A percentile compares a stretch with the other conserved stretches of the same genome.
These are phyloP conservation scores for Sebastes matsubarae DNA, from an alignment of 2,797 vertebrate genomes.

Conservation along the genomic window DNA sequence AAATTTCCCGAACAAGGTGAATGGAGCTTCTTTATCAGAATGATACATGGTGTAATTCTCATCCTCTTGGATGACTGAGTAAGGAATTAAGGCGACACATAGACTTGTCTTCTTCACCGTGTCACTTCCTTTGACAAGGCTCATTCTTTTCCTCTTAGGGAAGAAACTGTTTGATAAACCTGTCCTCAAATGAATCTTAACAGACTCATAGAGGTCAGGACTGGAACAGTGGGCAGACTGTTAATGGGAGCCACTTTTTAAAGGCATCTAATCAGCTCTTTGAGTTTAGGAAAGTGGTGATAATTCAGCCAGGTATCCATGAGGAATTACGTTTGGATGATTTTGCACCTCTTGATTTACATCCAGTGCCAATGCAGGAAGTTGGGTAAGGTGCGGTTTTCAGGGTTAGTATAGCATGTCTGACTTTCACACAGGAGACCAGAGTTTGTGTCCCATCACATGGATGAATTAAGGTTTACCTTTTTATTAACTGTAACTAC, in stretches of 20 bases:
- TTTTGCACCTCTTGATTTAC: constrained; percentile 37
- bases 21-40: constrained; percentile 71
- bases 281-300: constrained; percentile 53
- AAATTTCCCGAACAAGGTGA: constrained; percentile 72
- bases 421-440: not conserved
- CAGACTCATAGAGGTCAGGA: constrained; percentile 64
- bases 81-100: constrained; percentile 73
- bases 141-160: constrained; percentile 78
- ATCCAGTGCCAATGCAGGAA: not conserved
- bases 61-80: constrained; percentile 74
- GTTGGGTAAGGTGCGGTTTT: not conserved
- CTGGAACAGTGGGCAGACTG: constrained; percentile 41
- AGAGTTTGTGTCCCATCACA: not conserved
- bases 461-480: not conserved
- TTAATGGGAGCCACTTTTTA: constrained; percentile 55
- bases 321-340: constrained; percentile 23
- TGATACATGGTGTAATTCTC: constrained; percentile 81
- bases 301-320: constrained; percentile 41
- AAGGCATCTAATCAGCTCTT: constrained; percentile 52
- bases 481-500: not conserved
- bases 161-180: constrained; percentile 74
- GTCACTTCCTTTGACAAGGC: constrained; percentile 74
- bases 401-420: not conserved
- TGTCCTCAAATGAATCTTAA: constrained; percentile 71
- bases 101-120: constrained; percentile 72